phyloP scores from a whole-genome alignment of 35 echinoderm and acorn worm genomes.

The Apostichopus japonicus region DNA sequence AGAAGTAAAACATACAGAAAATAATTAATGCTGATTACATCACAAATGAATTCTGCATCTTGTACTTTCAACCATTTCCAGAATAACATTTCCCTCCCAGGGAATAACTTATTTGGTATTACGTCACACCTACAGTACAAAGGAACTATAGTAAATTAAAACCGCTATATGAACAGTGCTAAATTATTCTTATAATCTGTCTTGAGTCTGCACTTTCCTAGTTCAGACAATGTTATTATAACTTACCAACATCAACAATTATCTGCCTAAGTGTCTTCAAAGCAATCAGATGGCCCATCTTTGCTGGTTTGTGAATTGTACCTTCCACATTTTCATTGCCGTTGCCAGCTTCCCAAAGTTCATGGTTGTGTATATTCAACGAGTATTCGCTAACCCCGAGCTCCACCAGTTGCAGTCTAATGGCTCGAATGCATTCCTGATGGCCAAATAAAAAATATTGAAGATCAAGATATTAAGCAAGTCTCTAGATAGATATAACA shows the following conservation, averaged over 20 bases:
- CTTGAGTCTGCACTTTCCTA: too few species aligned
- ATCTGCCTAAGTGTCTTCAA: constrained; percentile 76
- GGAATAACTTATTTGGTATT: too few species aligned
- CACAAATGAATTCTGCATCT: background rate
- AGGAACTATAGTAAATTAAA: too few species aligned
- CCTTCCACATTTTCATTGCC: background rate
- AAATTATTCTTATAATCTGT: too few species aligned
- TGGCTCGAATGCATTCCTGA: constrained; percentile 62
- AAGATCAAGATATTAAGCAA: too few species aligned
- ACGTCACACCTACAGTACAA: too few species aligned
- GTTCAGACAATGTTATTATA: too few species aligned
- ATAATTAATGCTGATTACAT: background rate
- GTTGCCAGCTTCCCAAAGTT: constrained; percentile 45
- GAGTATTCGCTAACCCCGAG: constrained; percentile 83
- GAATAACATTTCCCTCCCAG: too few species aligned
- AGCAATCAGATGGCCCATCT: constrained; percentile 45
- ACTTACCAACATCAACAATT: constrained; percentile 81
- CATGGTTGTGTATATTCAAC: constrained; percentile 23
- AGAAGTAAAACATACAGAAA: too few species aligned
- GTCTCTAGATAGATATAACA: too few species aligned
- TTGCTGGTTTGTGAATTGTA: constrained; percentile 16
- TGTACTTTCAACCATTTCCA: background rate
- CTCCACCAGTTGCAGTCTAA: constrained; percentile 74
- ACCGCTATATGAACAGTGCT: too few species aligned
- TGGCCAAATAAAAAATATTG: background rate